Conservation (phyloP, 64 coral and sea anemone genomes). For the Trachythela sp. region DNA sequence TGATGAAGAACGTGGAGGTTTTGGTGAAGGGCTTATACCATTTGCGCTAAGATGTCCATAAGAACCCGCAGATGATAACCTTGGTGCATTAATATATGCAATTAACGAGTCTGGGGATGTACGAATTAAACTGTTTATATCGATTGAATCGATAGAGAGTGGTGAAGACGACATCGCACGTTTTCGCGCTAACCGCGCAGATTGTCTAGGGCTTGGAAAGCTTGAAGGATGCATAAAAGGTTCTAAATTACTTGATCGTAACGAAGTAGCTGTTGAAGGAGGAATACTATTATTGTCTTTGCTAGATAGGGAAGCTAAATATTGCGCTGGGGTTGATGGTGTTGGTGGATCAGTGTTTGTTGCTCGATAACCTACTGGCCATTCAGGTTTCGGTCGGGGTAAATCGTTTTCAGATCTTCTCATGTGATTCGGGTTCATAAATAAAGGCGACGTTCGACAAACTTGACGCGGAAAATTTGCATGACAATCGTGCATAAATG, state of each 20-base stretch:
- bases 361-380: slow-evolving; percentile 69
- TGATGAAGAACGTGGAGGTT: slow-evolving; percentile 42
- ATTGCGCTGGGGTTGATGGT: slow-evolving; percentile 74
- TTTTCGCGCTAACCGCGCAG: slow-evolving; percentile 71
- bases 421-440: slow-evolving; percentile 32
- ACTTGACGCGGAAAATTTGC: slow-evolving; percentile 41
- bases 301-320: slow-evolving; percentile 46
- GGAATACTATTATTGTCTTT: slow-evolving; percentile 65
- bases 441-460: slow-evolving; percentile 17
- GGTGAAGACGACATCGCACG: slow-evolving; percentile 74
- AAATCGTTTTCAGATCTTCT: slow-evolving; percentile 63
- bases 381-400: slow-evolving; percentile 88
- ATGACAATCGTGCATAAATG: neutral
- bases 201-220: slow-evolving; percentile 69
- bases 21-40: slow-evolving; percentile 71
- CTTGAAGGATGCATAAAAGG: slow-evolving; percentile 55
- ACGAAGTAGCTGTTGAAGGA: slow-evolving; percentile 88
- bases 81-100: slow-evolving; percentile 69
- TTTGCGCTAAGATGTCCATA: slow-evolving; percentile 92
- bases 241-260: slow-evolving; percentile 82
- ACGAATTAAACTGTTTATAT: slow-evolving; percentile 79
- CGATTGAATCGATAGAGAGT: slow-evolving; percentile 90
- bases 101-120: slow-evolving; percentile 88
- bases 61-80: slow-evolving; percentile 84
- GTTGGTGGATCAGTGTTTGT: slow-evolving; percentile 41